Evolutionary conservation across 1,140 invertebrate species (phyloP).

Genomic region (Sarcophaga peregrina): DNA sequence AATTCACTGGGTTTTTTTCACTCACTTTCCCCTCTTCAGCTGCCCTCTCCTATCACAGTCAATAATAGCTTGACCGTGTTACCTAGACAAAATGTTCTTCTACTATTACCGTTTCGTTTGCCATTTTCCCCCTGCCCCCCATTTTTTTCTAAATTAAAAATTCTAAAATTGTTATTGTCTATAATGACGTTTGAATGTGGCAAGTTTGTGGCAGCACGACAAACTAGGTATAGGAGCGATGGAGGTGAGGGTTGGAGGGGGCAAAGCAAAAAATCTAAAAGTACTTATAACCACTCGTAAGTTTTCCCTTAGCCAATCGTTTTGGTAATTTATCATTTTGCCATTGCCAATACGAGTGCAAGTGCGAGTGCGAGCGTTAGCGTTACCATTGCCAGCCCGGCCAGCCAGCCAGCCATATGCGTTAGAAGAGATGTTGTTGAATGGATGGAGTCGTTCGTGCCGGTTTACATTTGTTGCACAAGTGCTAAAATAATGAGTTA

Average conservation of each 20-base stretch:
- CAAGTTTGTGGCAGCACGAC: too few species aligned
- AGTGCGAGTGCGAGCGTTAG: too few species aligned
- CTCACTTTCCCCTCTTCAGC: too few species aligned
- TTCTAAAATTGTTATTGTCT: not conserved
- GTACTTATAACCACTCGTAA: not conserved
- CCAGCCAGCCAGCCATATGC: too few species aligned
- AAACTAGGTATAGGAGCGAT: not conserved
- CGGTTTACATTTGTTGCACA: conserved; percentile 30
- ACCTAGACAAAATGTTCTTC: conserved; percentile 17
- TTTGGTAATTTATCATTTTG: not conserved
- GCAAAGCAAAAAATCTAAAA: not conserved
- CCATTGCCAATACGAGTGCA: not conserved
- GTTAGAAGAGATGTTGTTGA: not conserved
- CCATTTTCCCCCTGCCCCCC: not conserved
- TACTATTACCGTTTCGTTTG: not conserved
- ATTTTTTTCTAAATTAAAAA: not conserved
- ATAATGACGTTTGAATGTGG: too few species aligned
- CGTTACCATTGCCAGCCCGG: too few species aligned
- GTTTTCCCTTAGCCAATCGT: not conserved
- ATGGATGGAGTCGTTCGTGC: not conserved
- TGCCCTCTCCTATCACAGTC: too few species aligned
- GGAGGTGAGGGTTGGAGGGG: not conserved
- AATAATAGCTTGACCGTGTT: not conserved
- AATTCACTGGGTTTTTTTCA: too few species aligned
- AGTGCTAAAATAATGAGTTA: conserved; percentile 41